Conservation (phyloP, 2,888 invertebrate species). For the Drosophila buzzatii region DNA sequence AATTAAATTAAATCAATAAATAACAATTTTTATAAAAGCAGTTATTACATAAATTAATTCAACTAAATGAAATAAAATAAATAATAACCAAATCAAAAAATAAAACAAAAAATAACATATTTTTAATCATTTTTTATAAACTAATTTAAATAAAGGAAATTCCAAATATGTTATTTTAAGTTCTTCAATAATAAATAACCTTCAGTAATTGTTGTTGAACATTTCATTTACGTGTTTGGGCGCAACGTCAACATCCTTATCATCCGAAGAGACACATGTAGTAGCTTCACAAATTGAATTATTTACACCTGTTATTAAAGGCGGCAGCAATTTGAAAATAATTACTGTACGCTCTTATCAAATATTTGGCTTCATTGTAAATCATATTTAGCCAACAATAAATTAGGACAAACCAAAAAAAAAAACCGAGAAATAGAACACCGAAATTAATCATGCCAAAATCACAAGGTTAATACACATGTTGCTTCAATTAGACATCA, state of each 20-base stretch:
- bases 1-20: no score
- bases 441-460: neutral
- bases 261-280: slow-evolving; percentile 8
- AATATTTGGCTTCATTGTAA: slow-evolving; percentile 18
- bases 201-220: neutral
- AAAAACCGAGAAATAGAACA: neutral
- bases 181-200: neutral
- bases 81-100: no score
- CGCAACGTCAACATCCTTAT: slow-evolving; percentile 12
- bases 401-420: slow-evolving; percentile 12
- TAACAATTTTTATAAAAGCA: no score
- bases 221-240: neutral
- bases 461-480: neutral
- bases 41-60: no score
- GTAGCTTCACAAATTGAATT: slow-evolving; percentile 22
- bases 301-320: slow-evolving; percentile 36
- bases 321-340: slow-evolving; percentile 38
- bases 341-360: slow-evolving; percentile 29
- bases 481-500: neutral
- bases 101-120: no score
- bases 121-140: no score
- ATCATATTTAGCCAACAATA: slow-evolving; percentile 14
- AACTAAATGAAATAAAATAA: no score
- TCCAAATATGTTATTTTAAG: neutral
- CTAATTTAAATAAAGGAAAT: neutral